Evolutionary conservation across 2,797 vertebrate species (phyloP), one percentile per base, ranked within the genome.

Genomic region (Manis pentadactyla): DNA sequence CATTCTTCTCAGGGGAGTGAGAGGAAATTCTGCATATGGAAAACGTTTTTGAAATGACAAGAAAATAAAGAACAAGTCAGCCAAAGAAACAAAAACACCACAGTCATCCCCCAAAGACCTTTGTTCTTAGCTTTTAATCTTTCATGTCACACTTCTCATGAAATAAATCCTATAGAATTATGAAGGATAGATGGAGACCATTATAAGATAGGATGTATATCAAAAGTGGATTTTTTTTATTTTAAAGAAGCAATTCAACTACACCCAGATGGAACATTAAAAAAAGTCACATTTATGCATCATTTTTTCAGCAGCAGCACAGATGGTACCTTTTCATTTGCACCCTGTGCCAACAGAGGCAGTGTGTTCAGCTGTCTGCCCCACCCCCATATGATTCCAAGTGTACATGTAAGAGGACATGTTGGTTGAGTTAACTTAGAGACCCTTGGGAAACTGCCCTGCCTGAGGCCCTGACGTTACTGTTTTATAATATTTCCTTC

Each of bases 231-330:
- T 81, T 11, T 90, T 91, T 87, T 94, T 96, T 83, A 94, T 95
- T 96, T 96, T 93, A 93, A 94, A 93, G 78, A 94, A 11, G 74
- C 63, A 93, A 55, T 93, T 92, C 71, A 93, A 61, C 75, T 95
- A 68, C 34, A 96, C 63, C 63, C 95, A 97, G 93, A 96, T 96
- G 96, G 86, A 95, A 81, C 87, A 89, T 95, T 97, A 87, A 95
- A 81, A 95, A 94, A 95, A 90, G 82, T 82, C 89, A 18, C 78
- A 96, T 92, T 71, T 93, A 77, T 92, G 89, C 74, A 84, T 91
- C 78, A 34, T 49, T 79, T 96, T 12, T 93, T 73, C 77, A 96
- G 90, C 92, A 75, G 66, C 29, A 25, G 61, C 88, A 87, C 97
- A 97, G 95, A 96, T 97, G 96, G 97, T 69, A 69, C 59, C 91